phyloP scores from a whole-genome alignment of 1,140 invertebrate genomes.

The Steinernema khuongi region DNA sequence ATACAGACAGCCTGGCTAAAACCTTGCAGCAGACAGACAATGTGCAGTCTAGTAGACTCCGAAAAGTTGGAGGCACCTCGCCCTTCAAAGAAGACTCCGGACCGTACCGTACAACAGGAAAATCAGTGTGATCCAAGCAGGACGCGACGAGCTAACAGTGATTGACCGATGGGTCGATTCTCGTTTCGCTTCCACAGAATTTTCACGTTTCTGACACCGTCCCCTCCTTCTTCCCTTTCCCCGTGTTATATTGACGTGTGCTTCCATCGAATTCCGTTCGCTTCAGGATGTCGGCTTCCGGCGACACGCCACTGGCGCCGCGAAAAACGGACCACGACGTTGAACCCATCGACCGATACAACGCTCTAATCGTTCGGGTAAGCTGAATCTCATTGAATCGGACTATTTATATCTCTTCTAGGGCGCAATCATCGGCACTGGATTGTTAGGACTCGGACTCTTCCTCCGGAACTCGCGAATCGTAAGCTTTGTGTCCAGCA shows the following conservation, averaged over 20 bases:
- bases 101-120: background rate
- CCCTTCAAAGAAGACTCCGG: background rate
- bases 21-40: too few species aligned
- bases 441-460: conserved; percentile 40
- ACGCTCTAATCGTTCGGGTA: conserved; percentile 37
- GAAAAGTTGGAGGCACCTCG: too few species aligned
- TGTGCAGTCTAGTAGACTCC: too few species aligned
- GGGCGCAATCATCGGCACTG: conserved; percentile 49
- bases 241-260: background rate
- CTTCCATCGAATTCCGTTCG: background rate
- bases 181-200: too few species aligned
- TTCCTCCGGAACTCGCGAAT: conserved; percentile 48
- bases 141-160: background rate
- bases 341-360: conserved; percentile 39
- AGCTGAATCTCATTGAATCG: conserved; percentile 15
- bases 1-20: too few species aligned
- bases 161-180: too few species aligned
- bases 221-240: background rate
- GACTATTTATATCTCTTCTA: conserved; percentile 23
- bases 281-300: background rate
- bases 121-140: background rate
- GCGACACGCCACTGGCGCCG: background rate
- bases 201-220: too few species aligned
- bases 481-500: conserved; percentile 25
- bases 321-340: conserved; percentile 21